Evolutionary conservation across 2,113 vertebrate species (phyloP).

Genomic region (Gila orcuttii): DNA sequence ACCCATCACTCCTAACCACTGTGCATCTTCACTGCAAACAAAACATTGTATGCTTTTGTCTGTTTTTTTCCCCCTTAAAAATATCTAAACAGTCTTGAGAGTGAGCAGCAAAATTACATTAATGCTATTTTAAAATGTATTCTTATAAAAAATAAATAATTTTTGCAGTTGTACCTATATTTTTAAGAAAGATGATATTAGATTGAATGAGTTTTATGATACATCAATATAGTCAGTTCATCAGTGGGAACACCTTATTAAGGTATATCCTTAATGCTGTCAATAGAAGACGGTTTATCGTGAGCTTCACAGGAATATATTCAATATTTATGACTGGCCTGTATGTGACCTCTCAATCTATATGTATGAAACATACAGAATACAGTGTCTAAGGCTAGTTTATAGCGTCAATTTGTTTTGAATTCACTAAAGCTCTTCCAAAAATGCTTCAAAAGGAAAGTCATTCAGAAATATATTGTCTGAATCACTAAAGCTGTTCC

Average conservation of each 20-base stretch:
- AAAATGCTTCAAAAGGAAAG: not conserved
- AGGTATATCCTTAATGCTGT: not conserved
- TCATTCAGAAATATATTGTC: not conserved
- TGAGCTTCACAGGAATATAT: constrained; percentile 27
- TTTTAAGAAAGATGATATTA: too few species aligned
- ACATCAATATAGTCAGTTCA: not conserved
- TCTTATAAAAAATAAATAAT: too few species aligned
- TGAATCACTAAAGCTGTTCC: not conserved
- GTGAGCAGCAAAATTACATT: too few species aligned
- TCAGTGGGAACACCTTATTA: not conserved
- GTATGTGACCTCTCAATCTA: constrained; percentile 47
- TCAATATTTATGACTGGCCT: constrained; percentile 55
- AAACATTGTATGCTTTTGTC: too few species aligned
- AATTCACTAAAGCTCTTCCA: not conserved
- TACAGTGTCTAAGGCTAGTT: not conserved
- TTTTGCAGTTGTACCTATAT: too few species aligned
- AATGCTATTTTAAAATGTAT: too few species aligned
- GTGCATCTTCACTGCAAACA: not conserved
- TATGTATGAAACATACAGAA: constrained; percentile 33
- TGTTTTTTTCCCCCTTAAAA: too few species aligned
- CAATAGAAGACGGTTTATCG: not conserved
- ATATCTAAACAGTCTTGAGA: too few species aligned
- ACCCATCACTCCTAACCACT: constrained; percentile 11
- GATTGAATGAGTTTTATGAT: not conserved
- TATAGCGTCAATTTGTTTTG: not conserved